phyloP scores from a whole-genome alignment of 2,888 invertebrate genomes.

The Noctua janthina region DNA sequence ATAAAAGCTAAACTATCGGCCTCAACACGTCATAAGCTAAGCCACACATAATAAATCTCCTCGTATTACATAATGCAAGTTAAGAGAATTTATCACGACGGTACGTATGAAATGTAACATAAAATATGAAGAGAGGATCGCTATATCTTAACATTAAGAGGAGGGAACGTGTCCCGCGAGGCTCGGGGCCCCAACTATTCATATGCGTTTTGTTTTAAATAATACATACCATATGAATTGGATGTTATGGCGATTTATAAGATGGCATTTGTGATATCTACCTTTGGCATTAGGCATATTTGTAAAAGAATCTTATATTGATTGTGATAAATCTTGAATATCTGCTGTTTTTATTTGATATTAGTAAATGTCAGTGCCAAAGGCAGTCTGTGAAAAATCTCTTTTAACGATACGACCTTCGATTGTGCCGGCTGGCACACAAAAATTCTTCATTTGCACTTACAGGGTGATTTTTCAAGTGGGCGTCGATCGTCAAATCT shows the following conservation, averaged over 20 bases:
- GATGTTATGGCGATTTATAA: slow-evolving; percentile 15
- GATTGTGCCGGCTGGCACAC: neutral
- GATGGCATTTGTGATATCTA: neutral
- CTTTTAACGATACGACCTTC: neutral
- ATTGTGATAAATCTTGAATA: neutral
- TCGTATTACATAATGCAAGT: slow-evolving; percentile 62
- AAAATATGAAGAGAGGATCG: slow-evolving; percentile 72
- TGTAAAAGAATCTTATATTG: neutral
- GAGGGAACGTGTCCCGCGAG: slow-evolving; percentile 57
- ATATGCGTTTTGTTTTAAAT: slow-evolving; percentile 71
- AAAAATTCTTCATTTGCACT: too few relatives aligned
- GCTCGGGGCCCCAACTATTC: slow-evolving; percentile 59
- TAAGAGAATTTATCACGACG: slow-evolving; percentile 67
- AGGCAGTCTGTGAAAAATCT: neutral
- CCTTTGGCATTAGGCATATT: neutral
- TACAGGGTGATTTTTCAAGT: too few relatives aligned
- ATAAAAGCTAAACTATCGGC: neutral
- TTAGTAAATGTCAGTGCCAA: neutral
- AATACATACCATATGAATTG: slow-evolving; percentile 68
- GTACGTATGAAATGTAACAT: slow-evolving; percentile 65
- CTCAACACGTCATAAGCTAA: slow-evolving; percentile 19
- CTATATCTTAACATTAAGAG: slow-evolving; percentile 66
- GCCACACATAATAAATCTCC: slow-evolving; percentile 33
- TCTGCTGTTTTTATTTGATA: neutral
- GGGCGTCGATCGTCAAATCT: too few relatives aligned